A percentile compares a stretch with the other conserved stretches of the same genome.
phyloP scores from a whole-genome alignment of 2,888 invertebrate species.

The Sesia apiformis region DNA sequence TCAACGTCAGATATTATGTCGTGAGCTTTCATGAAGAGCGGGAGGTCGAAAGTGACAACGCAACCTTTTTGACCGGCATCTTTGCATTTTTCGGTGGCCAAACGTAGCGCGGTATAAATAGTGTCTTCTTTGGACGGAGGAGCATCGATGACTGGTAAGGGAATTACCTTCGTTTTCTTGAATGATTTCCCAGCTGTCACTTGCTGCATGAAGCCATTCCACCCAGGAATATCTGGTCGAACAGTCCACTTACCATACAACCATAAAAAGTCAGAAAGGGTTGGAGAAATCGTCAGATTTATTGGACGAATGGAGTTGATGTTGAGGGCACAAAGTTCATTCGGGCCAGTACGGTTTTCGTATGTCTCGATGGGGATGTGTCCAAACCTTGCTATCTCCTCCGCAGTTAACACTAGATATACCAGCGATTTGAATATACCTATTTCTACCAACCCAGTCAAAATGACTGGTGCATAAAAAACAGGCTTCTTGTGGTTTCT shows the following conservation, averaged over 20 bases:
- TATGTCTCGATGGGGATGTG: too few relatives aligned
- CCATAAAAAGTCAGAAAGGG: slow-evolving; percentile 7
- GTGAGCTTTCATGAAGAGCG: slow-evolving; percentile 1
- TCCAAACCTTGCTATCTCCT: too few relatives aligned
- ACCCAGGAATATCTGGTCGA: slow-evolving; percentile 14
- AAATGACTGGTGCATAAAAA: too few relatives aligned
- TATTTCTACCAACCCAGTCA: too few relatives aligned
- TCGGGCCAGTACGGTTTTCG: slow-evolving; percentile 16
- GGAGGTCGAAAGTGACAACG: slow-evolving; percentile 1
- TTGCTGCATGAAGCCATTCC: slow-evolving; percentile 19
- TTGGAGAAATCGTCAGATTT: too few relatives aligned
- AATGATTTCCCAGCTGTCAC: slow-evolving; percentile 6
- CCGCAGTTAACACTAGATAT: too few relatives aligned
- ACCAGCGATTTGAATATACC: too few relatives aligned
- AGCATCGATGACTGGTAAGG: slow-evolving; percentile 13
- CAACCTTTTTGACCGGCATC: neutral
- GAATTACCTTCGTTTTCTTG: slow-evolving; percentile 13
- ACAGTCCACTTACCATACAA: slow-evolving; percentile 14
- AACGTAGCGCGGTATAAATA: slow-evolving; percentile 18
- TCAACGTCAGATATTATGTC: neutral
- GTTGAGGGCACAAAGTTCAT: neutral
- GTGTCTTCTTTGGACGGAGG: slow-evolving; percentile 15
- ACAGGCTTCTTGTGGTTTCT: too few relatives aligned
- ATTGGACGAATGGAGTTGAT: neutral
- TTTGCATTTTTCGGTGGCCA: too few relatives aligned